Base-by-base conservation (phyloP, 2,888 invertebrate species). In the Blastobasis adustella region DNA sequence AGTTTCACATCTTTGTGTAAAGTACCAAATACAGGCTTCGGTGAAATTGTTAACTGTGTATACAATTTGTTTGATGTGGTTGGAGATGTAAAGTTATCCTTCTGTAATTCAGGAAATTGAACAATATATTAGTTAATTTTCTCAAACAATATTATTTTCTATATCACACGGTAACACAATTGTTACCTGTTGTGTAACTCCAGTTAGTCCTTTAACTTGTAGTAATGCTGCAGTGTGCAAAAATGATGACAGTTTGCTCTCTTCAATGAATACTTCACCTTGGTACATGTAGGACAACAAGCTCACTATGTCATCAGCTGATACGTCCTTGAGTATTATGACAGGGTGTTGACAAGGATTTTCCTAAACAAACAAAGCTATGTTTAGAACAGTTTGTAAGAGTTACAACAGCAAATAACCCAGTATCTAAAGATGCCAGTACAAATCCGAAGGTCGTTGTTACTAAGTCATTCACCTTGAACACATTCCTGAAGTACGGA, bases 331-430 rank as follows among this genome's bases (percentile, higher is more conserved):
- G 52, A 93, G 71, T 58, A 94, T 93, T 49, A 93, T 92, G 51
- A 93, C 92, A 48, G 93, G 93, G 76, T 93, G 93, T 60, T 92
- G 91, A 74, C 93, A 93, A 53, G 93, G 93, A 75, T 93, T 93
- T 69, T 93, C 92, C 92, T 93, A 71, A 47, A 79, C 72, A 46
- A 52, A 50, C 48, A 51, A 42, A 52, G 47, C 43, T 40, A 49
- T 49, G 45, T 23, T 23, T 23, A 23, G 23, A 23, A 23, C 23
- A 23, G 23, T 23, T 23, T 23, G 23, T 23, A 3, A 23, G 23
- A 23, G 23, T 23, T 23, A 23, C 23, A 23, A 23, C 23, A 23
- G 23, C 23, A 54, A 50, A 51, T 58, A 55, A 55, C 54, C 57
- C 23, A 23, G 23, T 23, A 23, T 2, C 23, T 23, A 23, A 23